A percentile compares a stretch with the other conserved stretches of the same genome.
These are phyloP conservation scores for Brachyopa scutellaris DNA, from an alignment of 2,888 invertebrate species.

Conservation along the genomic window DNA sequence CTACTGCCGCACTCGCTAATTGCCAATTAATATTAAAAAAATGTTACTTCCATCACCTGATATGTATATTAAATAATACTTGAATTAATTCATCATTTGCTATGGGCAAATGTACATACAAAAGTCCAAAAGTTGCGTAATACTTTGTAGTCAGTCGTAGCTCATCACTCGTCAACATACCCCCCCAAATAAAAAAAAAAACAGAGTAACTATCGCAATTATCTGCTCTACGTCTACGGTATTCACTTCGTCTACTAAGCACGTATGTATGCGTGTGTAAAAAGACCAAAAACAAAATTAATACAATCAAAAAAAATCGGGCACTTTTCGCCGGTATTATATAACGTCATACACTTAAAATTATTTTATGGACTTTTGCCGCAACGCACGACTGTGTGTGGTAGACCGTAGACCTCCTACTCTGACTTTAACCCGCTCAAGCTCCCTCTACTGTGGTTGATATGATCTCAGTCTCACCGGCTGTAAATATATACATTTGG, in stretches of 20 bases:
- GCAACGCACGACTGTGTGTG: not conserved
- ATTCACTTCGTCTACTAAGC: not conserved
- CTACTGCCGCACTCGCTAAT: not conserved
- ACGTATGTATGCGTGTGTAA: not conserved
- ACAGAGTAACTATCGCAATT: conserved; percentile 2
- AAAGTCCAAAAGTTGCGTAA: conserved; percentile 20
- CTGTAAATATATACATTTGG: no score
- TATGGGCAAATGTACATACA: no score
- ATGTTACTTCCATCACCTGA: not conserved
- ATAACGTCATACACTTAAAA: conserved; percentile 14
- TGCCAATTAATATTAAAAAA: conserved; percentile 4
- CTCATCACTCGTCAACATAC: no score
- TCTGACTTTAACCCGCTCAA: not conserved
- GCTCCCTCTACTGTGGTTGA: no score
- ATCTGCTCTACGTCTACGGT: not conserved
- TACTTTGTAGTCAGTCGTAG: not conserved
- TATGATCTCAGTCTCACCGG: no score
- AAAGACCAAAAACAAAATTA: conserved; percentile 22
- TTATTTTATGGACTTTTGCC: conserved; percentile 32
- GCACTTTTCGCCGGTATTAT: conserved; percentile 22
- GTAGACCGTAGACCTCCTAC: not conserved
- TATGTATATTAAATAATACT: conserved; percentile 8
- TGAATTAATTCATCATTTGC: not conserved
- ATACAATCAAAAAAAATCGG: conserved; percentile 8
- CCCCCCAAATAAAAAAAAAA: no score